Conservation (phyloP, 2,797 vertebrate species). For the Zonotrichia albicollis region DNA sequence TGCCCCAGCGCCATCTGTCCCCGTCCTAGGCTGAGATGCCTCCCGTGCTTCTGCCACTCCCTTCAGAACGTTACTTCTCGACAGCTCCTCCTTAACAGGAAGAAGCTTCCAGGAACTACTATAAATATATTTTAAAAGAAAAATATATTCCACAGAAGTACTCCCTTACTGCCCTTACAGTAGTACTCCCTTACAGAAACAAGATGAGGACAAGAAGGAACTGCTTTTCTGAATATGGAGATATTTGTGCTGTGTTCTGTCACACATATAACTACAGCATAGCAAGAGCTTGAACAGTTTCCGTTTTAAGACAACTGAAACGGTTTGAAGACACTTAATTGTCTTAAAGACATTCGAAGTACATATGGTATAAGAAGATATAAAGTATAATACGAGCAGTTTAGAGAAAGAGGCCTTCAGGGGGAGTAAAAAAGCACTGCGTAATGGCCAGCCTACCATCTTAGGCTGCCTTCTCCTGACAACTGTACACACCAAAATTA, state of each 20-base stretch:
- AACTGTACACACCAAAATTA: fast-evolving
- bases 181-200: background rate
- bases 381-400: background rate
- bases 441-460: background rate
- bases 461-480: background rate
- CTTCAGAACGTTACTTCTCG: background rate
- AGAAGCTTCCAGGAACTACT: background rate
- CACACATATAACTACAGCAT: fast-evolving
- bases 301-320: background rate
- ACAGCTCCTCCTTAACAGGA: background rate
- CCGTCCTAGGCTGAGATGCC: background rate
- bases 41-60: background rate
- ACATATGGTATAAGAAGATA: fast-evolving
- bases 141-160: background rate
- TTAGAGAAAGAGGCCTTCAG: background rate
- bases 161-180: too few species aligned
- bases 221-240: background rate
- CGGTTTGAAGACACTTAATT: background rate
- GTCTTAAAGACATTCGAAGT: background rate
- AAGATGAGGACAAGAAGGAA: background rate
- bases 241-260: background rate
- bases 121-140: background rate
- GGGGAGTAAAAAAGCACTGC: background rate
- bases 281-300: background rate
- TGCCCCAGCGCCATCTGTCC: background rate